A percentile compares a stretch with the other conserved stretches of the same genome.
These are phyloP conservation scores for Malacosoma neustria DNA, from an alignment of 2,888 invertebrate species.

Conservation along the genomic window DNA sequence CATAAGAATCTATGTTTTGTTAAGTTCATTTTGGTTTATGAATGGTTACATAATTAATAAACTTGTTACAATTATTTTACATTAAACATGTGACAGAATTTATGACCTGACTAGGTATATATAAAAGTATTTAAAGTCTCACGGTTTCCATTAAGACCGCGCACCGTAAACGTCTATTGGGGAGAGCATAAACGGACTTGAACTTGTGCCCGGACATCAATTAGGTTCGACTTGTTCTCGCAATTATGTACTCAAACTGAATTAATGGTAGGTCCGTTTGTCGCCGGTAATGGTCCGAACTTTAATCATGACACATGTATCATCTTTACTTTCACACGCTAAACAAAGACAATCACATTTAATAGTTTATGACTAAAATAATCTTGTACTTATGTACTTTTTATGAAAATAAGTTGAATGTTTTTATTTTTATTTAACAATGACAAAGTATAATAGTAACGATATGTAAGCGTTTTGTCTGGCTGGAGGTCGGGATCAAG, in stretches of 20 bases:
- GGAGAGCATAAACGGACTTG: conserved; percentile 48
- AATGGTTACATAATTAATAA: too few species aligned
- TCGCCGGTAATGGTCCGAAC: conserved; percentile 48
- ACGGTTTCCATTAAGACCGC: background rate
- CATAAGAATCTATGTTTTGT: too few species aligned
- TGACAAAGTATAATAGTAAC: too few species aligned
- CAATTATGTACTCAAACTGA: conserved; percentile 71
- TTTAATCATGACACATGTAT: conserved; percentile 45
- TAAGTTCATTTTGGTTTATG: too few species aligned
- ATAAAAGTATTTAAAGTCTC: conserved; percentile 1
- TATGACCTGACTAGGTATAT: too few species aligned
- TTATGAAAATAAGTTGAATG: too few species aligned
- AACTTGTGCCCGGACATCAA: conserved; percentile 58
- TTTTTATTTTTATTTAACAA: too few species aligned
- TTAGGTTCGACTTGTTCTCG: conserved; percentile 67
- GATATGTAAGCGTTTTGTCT: too few species aligned
- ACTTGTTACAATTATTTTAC: too few species aligned
- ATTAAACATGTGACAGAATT: too few species aligned
- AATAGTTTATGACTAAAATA: background rate
- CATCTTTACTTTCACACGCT: conserved; percentile 35
- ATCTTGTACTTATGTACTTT: too few species aligned
- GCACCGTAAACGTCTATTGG: conserved; percentile 1
- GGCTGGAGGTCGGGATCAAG: too few species aligned
- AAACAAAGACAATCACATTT: conserved; percentile 6
- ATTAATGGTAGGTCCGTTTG: conserved; percentile 64